Base-by-base conservation (phyloP, 2,113 vertebrate genomes). In the Formicarius rufipectus region DNA sequence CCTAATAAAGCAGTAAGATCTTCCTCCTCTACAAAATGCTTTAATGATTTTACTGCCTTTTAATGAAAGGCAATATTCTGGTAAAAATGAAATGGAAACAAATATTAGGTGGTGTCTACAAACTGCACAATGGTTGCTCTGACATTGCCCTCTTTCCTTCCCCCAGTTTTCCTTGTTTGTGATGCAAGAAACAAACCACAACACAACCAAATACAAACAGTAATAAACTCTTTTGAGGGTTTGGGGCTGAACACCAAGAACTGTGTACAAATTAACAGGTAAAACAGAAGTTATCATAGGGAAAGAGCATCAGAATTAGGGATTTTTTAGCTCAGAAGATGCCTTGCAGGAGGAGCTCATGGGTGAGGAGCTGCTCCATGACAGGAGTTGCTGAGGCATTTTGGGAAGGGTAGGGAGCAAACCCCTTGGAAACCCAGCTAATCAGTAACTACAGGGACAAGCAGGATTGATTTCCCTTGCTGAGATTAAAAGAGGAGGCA, bases 301-400 rank as follows among this genome's bases (percentile, higher is more conserved):
- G 19, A 52, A 64, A 76, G 33, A 22, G 5, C 2, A 6, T 21
- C 52, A 33, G 53, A 56, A 60, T 4, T 37, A 6, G 52, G 12
- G 50, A 14, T 37, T 69, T 63, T 23, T 42, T 30, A 42, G 77
- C 55, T 15, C 45, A 49, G 62, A 63, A 52, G 45, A 49, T 9
- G 2, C 35, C 17, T 2, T 22, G 45, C 2, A 2, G 50, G 52
- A 25, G 7, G 12, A 74, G 64, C 33, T 63, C 4, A 0, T 0
- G 2, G 28, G 35, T 14, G 35, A 45, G 63, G n/a, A 76, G 58
- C 28, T 52, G 14, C 64, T 69, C 55, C 1, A 0, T 53, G 7
- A 3, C 1, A 4, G 60, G 23, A 19, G 52, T 24, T 33, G 39
- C 37, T 33, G 47, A 8, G 82, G 66, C 2, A 1, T 22, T 85